Percentiles rank a stretch among this genome's conserved stretches.
Conservation (phyloP, 2,797 vertebrate species). For the Acanthornis magna region DNA sequence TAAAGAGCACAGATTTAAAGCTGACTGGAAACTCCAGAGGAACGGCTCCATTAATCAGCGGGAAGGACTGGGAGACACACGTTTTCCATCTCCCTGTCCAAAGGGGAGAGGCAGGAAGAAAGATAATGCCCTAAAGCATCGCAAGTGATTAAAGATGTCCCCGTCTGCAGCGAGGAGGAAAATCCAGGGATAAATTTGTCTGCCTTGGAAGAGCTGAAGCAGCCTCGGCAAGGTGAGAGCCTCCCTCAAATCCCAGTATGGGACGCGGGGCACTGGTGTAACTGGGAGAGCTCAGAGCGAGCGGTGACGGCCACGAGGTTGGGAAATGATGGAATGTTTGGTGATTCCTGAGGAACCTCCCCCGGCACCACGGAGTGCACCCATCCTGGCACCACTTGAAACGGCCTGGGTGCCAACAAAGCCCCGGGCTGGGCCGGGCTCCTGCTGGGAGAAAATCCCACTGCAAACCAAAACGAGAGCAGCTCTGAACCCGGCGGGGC, state of each 20-base stretch:
- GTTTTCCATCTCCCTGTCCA: constrained; percentile 51
- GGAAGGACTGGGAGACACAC: background rate
- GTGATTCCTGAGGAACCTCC: background rate
- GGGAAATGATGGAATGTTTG: background rate
- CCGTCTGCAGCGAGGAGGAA: background rate
- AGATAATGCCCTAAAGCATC: constrained; percentile 9
- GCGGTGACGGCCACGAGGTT: fast-evolving
- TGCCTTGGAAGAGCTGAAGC: fast-evolving
- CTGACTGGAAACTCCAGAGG: constrained; percentile 30
- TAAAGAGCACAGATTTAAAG: background rate
- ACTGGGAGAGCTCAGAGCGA: fast-evolving
- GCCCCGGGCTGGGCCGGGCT: background rate
- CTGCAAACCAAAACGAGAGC: background rate
- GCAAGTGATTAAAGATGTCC: constrained; percentile 26
- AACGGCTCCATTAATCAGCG: background rate
- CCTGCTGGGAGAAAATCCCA: background rate
- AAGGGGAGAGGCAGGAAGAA: background rate
- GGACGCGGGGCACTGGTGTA: background rate
- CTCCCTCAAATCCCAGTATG: background rate
- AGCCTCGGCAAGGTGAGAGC: background rate
- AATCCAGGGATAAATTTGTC: background rate
- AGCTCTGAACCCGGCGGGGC: background rate
- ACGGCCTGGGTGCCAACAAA: background rate
- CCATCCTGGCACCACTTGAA: background rate
- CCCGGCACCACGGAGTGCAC: background rate